Conservation (phyloP, 53 echinoderm and acorn worm genomes). For the Mesocentrotus franciscanus region DNA sequence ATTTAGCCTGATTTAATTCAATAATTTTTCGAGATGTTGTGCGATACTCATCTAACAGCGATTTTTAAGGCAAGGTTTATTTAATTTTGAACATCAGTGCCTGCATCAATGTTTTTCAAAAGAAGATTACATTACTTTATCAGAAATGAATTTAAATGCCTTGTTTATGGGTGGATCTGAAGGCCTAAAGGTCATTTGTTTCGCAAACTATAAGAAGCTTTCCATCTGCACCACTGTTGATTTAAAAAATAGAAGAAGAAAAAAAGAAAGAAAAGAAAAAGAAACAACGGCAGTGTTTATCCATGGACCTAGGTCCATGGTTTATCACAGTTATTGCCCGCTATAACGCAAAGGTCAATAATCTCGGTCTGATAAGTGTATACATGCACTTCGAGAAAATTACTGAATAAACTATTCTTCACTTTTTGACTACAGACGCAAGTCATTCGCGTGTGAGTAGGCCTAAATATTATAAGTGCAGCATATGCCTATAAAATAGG, state of each 20-base stretch:
- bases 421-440: too few species aligned
- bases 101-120: neutral
- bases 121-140: neutral
- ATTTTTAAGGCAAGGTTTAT: neutral
- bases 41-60: neutral
- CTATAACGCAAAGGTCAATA: too few species aligned
- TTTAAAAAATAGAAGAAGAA: neutral
- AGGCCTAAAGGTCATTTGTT: neutral
- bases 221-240: neutral
- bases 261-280: too few species aligned
- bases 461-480: too few species aligned
- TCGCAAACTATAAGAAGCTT: neutral
- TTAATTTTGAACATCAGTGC: neutral
- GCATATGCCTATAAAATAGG: too few species aligned
- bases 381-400: too few species aligned
- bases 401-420: too few species aligned
- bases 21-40: neutral
- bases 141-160: neutral
- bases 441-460: too few species aligned
- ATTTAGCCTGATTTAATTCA: neutral
- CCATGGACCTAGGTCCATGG: too few species aligned
- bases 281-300: too few species aligned
- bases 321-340: too few species aligned
- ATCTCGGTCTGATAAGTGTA: too few species aligned
- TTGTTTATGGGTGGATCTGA: neutral